phyloP scores from a whole-genome alignment of 2,888 invertebrate species.

The Ceramica pisi region DNA sequence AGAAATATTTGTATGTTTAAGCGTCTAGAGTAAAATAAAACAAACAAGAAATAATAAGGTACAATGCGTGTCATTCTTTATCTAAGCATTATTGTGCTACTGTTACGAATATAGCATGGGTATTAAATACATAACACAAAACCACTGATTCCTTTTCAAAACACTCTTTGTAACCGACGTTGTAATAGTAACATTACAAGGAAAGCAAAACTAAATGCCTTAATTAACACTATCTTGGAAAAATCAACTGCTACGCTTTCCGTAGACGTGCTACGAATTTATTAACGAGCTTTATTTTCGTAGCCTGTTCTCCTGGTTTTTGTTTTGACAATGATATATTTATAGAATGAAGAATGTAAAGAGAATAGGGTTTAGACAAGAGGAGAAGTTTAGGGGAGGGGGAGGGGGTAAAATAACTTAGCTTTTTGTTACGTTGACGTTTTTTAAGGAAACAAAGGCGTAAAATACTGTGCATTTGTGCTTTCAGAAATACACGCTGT shows the following conservation, averaged over 20 bases:
- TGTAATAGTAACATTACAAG: constrained; percentile 39
- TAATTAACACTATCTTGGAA: constrained; percentile 58
- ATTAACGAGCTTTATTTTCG: constrained; percentile 45
- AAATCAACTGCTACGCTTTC: constrained; percentile 65
- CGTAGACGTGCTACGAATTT: constrained; percentile 67
- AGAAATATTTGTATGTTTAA: not conserved
- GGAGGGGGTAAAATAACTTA: constrained; percentile 23
- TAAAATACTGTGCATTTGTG: constrained; percentile 26
- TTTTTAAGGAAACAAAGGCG: constrained; percentile 34
- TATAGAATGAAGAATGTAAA: constrained; percentile 31
- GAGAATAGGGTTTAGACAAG: constrained; percentile 25
- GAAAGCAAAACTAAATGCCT: constrained; percentile 31
- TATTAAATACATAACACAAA: not conserved
- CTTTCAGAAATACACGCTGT: constrained; percentile 33
- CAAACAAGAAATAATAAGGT: not conserved
- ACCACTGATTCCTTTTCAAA: constrained; percentile 9
- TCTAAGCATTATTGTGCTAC: not conserved
- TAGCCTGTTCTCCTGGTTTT: constrained; percentile 40
- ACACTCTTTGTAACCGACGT: not conserved
- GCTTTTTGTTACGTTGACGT: constrained; percentile 31
- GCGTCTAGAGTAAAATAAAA: not conserved
- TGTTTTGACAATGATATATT: constrained; percentile 47
- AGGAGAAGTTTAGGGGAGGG: not conserved
- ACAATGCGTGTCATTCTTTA: not conserved
- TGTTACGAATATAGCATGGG: not conserved